Evolutionary conservation across 1,140 invertebrate species (phyloP).

Genomic region (Eufriesea mexicana): DNA sequence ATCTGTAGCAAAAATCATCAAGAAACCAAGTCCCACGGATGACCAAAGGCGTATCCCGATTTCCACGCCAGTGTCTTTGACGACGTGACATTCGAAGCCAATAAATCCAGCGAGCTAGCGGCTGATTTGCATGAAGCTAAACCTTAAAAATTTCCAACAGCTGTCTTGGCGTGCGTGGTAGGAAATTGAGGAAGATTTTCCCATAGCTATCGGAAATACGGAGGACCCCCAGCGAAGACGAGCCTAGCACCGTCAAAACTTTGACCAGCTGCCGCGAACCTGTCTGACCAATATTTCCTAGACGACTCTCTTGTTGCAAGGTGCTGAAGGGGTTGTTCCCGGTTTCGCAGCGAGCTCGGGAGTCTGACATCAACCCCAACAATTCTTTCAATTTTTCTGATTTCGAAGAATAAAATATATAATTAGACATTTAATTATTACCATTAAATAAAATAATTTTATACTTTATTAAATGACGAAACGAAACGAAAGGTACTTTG

Average conservation of each 20-base stretch:
- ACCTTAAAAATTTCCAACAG: conserved; percentile 67
- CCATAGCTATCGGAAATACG: conserved; percentile 67
- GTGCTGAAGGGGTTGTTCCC: conserved; percentile 66
- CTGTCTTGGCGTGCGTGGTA: conserved; percentile 53
- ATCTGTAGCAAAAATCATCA: too few relatives aligned
- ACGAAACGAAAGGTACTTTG: too few relatives aligned
- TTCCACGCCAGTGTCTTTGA: not conserved
- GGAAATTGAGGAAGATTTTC: conserved; percentile 70
- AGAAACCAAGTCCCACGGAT: not conserved
- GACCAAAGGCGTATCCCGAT: not conserved
- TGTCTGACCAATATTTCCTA: conserved; percentile 15
- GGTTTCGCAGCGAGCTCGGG: not conserved
- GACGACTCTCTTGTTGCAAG: conserved; percentile 57
- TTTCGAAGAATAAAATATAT: too few relatives aligned
- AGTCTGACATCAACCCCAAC: not conserved
- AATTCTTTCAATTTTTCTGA: not conserved
- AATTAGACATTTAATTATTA: too few relatives aligned
- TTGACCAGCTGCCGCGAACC: conserved; percentile 17
- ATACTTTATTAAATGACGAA: too few relatives aligned
- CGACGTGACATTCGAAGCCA: conserved; percentile 62
- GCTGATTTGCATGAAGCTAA: conserved; percentile 75
- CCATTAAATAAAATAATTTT: too few relatives aligned
- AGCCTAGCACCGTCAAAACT: conserved; percentile 26
- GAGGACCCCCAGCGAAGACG: conserved; percentile 74
- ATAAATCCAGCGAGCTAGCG: conserved; percentile 65